Base-by-base conservation (phyloP, 92 coral and sea anemone genomes). In the Phenganax subtilis region DNA sequence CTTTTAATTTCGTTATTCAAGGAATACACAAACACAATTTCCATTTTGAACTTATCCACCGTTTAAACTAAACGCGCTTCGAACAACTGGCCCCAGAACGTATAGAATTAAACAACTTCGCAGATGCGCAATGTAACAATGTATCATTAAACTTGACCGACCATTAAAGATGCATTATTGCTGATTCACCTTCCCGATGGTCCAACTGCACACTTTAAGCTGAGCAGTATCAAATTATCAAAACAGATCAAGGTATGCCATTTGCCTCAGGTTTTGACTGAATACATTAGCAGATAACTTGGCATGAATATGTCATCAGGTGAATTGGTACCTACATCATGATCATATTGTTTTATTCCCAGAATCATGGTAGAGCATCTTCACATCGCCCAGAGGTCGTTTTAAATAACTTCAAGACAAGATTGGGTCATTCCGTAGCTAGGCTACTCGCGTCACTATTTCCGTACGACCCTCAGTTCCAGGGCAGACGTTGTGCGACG, bases 401-500 rank as follows among this genome's bases (percentile, higher is more conserved):
- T 54, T 81, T 93, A 37, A 93, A 93, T 80, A 89, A 93, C 84
- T 93, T 92, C 71, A 87, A 85, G 87, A 93, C 98, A 65, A 87
- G 97, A 71, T 89, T 93, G 60, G 98, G 98, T 54, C 98, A 88
- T 81, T 91, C 97, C 27, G 89, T 93, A 25, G 98, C 86, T 15
- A 86, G 98, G 7, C 29, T 92, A 1, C 78, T 93, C 66, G 98
- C 98, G 10, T 90, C 98, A 0, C 85, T 93, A 51, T 93, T 89
- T 69, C 98, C 98, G 1, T 85, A 92, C 62, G 97, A 93, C 70
- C 98, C 98, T 4, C 97, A 93, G 82, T 93, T 93, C 80, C 86
- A 92, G 82, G 98, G 98, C 44, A 85, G 98, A 68, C 98, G 92
- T 28, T 93, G 98, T 67, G 97, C 91, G 20, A 93, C 98, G 2